Conservation (phyloP, 2,888 invertebrate genomes). For the Spialia ferax region DNA sequence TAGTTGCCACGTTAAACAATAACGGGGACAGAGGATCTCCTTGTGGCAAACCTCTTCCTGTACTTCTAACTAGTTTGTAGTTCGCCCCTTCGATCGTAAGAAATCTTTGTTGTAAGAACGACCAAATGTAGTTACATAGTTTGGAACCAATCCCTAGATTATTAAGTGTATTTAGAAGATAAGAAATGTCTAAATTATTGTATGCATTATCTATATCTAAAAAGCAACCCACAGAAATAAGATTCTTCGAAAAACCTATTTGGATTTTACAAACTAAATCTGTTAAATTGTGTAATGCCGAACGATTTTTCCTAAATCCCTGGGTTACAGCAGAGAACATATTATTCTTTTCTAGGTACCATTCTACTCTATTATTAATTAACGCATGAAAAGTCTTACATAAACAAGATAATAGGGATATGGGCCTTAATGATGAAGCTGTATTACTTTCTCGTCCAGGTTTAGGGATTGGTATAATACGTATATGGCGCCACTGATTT, state of each 20-base stretch:
- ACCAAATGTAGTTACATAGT: conserved; percentile 9
- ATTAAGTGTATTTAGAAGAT: not conserved
- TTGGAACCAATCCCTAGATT: conserved; percentile 8
- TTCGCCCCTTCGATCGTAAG: not conserved
- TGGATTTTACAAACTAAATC: conserved; percentile 4
- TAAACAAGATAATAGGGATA: conserved; percentile 15
- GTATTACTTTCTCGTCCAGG: not conserved
- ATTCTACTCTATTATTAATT: not conserved
- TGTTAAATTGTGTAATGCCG: conserved; percentile 1
- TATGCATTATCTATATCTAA: conserved; percentile 15
- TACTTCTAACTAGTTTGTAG: not conserved
- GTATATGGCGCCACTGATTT: conserved; percentile 3
- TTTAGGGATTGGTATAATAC: conserved; percentile 16
- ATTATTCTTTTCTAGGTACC: conserved; percentile 14
- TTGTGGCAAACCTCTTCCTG: conserved; percentile 7
- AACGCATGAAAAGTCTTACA: not conserved
- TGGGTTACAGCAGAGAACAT: not conserved
- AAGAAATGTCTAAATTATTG: conserved; percentile 5
- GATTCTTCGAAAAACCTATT: conserved; percentile 7
- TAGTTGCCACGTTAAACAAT: not conserved
- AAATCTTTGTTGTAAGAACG: conserved; percentile 5
- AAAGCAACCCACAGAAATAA: conserved; percentile 6
- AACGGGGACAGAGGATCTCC: conserved; percentile 10
- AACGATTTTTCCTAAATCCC: conserved; percentile 7
- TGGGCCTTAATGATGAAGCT: conserved; percentile 7